These are phyloP conservation scores for Drosophila pegasa DNA, from an alignment of 2,888 invertebrate genomes.

Conservation along the genomic window DNA sequence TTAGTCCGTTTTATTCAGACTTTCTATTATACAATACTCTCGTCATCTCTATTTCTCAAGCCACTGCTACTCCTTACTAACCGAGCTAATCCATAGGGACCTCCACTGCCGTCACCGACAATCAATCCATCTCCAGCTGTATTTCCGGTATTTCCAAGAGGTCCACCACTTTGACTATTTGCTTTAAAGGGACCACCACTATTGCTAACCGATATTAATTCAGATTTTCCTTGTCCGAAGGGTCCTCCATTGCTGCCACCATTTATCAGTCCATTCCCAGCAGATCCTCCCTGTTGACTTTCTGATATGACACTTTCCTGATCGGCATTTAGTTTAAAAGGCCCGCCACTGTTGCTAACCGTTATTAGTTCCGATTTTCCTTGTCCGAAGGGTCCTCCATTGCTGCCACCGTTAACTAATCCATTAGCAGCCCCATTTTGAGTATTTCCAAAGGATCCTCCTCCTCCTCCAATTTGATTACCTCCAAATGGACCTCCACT, in stretches of 20 bases:
- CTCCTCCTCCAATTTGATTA: background rate
- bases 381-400: constrained; percentile 13
- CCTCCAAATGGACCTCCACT: constrained; percentile 16
- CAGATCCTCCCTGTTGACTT: background rate
- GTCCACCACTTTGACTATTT: constrained; percentile 3
- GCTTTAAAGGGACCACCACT: constrained; percentile 5
- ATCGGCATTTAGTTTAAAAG: background rate
- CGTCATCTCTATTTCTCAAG: background rate
- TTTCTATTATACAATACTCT: background rate
- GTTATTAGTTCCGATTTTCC: background rate
- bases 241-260: constrained; percentile 9
- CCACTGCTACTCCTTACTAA: background rate
- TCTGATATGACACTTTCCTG: background rate
- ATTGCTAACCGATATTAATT: background rate
- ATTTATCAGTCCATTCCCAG: background rate
- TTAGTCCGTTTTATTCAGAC: no score
- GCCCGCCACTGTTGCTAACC: constrained; percentile 7
- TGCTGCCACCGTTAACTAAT: background rate
- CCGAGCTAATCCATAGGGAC: constrained; percentile 9
- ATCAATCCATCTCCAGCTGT: constrained; percentile 6
- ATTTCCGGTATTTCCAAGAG: constrained; percentile 3
- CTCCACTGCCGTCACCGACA: constrained; percentile 7
- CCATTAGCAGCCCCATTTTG: background rate
- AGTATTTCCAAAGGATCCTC: background rate
- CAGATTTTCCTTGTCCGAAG: background rate